These are phyloP conservation scores for Nixonia krombeini DNA, from an alignment of 1,140 invertebrate species.

Conservation along the genomic window DNA sequence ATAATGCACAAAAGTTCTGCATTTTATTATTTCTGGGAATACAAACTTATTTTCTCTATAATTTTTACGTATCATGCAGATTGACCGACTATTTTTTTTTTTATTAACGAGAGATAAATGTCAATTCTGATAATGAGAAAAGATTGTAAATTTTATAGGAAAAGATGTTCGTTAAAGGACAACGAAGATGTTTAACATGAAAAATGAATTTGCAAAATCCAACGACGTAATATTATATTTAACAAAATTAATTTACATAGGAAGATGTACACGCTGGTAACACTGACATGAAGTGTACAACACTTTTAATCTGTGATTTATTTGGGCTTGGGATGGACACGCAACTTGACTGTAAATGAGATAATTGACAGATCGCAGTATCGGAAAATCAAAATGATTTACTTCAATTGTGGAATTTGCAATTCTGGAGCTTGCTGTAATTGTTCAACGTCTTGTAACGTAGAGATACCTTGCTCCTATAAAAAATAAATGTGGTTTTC, in stretches of 20 bases:
- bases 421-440: slow-evolving; percentile 66
- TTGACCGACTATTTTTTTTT: no score
- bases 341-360: slow-evolving; percentile 1
- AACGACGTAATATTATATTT: slow-evolving; percentile 47
- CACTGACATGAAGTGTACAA: slow-evolving; percentile 35
- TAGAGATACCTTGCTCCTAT: slow-evolving; percentile 81
- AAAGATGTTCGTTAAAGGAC: no score
- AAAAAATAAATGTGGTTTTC: no score
- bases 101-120: no score
- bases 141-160: no score
- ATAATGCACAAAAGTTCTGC: no score
- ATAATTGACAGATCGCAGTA: slow-evolving; percentile 36
- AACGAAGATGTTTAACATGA: no score
- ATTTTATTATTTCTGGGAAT: no score
- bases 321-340: slow-evolving; percentile 7
- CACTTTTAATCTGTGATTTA: slow-evolving; percentile 7
- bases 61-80: no score
- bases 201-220: slow-evolving; percentile 37
- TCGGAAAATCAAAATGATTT: slow-evolving; percentile 18
- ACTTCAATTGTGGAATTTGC: slow-evolving; percentile 37
- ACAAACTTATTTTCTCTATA: no score
- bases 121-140: no score
- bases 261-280: slow-evolving; percentile 38
- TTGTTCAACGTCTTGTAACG: slow-evolving; percentile 77
- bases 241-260: slow-evolving; percentile 47